Percentiles rank a stretch among this genome's conserved stretches.
These are phyloP conservation scores for Petrosia ficiformis DNA, from an alignment of 37 sponge, comb jelly and placozoan genomes.

Conservation along the genomic window DNA sequence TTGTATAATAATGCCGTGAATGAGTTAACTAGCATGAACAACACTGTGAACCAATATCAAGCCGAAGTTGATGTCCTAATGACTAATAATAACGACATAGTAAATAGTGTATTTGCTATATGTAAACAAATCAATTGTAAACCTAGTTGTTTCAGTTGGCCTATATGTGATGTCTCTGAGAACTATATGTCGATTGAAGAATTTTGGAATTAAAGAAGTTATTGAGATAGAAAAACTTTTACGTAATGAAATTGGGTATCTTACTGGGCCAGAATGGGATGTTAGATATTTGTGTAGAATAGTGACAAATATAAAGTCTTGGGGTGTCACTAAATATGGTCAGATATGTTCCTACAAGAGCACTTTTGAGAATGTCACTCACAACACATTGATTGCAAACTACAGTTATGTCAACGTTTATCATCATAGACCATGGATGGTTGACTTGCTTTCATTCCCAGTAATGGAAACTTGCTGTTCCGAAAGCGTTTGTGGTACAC, in stretches of 20 bases:
- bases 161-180: too few relatives aligned
- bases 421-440: too few relatives aligned
- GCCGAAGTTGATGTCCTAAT: neutral
- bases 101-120: too few relatives aligned
- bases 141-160: too few relatives aligned
- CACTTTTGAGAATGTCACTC: neutral
- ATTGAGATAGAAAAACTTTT: neutral
- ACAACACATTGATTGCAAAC: too few relatives aligned
- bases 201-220: neutral
- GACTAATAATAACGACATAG: too few relatives aligned
- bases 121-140: too few relatives aligned
- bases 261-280: neutral
- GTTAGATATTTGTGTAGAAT: neutral
- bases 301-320: neutral
- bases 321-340: neutral
- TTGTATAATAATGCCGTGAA: neutral
- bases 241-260: neutral
- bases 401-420: too few relatives aligned
- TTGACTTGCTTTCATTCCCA: too few relatives aligned
- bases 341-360: constrained; percentile 2
- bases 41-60: neutral
- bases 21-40: neutral
- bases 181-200: too few relatives aligned
- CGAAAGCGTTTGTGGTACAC: too few relatives aligned
- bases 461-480: too few relatives aligned